Percentiles rank a stretch among this genome's conserved stretches.
phyloP scores from a whole-genome alignment of 1,140 invertebrate genomes.

The Micrasema minimum region DNA sequence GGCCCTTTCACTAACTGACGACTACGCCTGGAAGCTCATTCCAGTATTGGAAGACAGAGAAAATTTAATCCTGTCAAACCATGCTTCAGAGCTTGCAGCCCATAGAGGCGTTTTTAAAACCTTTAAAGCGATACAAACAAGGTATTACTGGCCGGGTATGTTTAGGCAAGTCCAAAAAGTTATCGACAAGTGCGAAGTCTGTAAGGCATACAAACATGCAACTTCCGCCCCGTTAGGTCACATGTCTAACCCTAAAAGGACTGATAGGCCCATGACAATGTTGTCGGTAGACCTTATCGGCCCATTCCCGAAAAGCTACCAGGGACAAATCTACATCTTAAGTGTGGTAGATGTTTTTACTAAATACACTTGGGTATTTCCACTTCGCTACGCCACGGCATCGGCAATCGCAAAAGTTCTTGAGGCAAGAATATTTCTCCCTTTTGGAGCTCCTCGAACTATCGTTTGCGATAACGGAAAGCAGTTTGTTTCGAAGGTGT shows the following conservation, averaged over 20 bases:
- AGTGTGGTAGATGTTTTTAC: background rate
- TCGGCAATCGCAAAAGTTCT: background rate
- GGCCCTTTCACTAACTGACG: background rate
- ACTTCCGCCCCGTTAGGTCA: background rate
- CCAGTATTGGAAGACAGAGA: background rate
- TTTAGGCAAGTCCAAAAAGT: background rate
- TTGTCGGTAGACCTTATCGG: background rate
- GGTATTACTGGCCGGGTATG: background rate
- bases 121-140: background rate
- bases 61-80: background rate
- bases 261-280: background rate
- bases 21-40: background rate
- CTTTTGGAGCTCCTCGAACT: background rate
- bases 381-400: background rate
- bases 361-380: background rate
- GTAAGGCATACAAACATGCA: slow-evolving; percentile 2
- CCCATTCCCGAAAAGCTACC: background rate
- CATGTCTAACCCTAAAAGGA: background rate
- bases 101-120: background rate
- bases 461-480: background rate
- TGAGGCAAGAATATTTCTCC: background rate
- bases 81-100: background rate
- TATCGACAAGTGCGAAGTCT: background rate
- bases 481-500: too few relatives aligned
- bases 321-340: background rate